Percentiles rank a stretch among this genome's conserved stretches.
Evolutionary conservation across 2,888 invertebrate genomes (phyloP).

Genomic region (Chouioia cunea): DNA sequence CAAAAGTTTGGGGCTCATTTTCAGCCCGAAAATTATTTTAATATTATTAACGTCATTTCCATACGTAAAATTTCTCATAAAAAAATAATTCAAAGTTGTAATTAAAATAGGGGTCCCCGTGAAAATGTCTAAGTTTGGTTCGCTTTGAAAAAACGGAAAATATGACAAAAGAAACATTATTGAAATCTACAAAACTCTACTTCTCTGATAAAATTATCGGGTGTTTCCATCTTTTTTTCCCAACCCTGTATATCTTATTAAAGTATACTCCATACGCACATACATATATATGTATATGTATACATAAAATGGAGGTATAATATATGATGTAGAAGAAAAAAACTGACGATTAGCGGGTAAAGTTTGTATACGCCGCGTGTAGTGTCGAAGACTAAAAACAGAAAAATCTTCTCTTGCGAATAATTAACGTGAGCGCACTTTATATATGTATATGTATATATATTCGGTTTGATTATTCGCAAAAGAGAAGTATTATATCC

Average conservation of each 20-base stretch:
- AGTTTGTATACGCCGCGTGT: constrained; percentile 38
- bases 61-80: no score
- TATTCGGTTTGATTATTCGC: neutral
- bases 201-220: no score
- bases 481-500: neutral
- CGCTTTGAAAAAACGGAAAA: no score
- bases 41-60: no score
- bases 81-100: no score
- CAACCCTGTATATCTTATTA: constrained; percentile 15
- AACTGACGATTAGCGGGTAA: constrained; percentile 29
- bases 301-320: neutral
- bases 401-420: constrained; percentile 8
- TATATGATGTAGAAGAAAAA: constrained; percentile 25
- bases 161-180: no score
- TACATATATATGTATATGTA: constrained; percentile 8
- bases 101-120: no score
- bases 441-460: neutral
- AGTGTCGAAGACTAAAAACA: constrained; percentile 15
- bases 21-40: no score
- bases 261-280: constrained; percentile 4
- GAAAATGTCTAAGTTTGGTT: no score
- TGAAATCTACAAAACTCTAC: no score
- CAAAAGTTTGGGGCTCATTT: no score
- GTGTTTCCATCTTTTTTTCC: no score
- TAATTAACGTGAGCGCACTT: constrained; percentile 12